These are phyloP conservation scores for Promerops cafer DNA, from an alignment of 2,113 vertebrate genomes.

Conservation along the genomic window DNA sequence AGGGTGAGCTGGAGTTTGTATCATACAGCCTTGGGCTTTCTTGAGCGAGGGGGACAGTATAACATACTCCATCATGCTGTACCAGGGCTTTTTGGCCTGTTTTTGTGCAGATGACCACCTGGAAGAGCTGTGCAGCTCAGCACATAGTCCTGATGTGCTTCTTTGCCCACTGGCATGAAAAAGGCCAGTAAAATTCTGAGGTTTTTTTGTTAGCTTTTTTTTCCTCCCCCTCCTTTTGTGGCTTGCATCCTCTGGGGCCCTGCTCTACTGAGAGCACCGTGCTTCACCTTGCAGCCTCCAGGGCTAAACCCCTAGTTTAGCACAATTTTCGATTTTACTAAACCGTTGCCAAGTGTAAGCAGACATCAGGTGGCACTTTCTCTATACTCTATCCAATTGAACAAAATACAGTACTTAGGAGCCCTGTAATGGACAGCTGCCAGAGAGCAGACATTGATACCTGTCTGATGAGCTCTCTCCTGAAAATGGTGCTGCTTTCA, in stretches of 20 bases:
- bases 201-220: accelerated
- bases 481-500: background rate
- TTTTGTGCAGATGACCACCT: background rate
- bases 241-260: background rate
- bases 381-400: background rate
- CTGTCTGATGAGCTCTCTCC: background rate
- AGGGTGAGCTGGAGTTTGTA: background rate
- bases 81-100: background rate
- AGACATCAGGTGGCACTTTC: background rate
- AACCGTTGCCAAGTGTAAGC: background rate
- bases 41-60: background rate
- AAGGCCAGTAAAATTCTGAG: background rate
- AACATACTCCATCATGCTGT: background rate
- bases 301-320: background rate
- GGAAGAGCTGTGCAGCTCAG: background rate
- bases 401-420: background rate
- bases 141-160: background rate
- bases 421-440: background rate
- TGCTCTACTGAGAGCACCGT: background rate
- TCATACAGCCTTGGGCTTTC: accelerated
- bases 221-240: accelerated
- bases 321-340: background rate
- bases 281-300: background rate
- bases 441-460: background rate
- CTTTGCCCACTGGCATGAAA: background rate